Conservation (phyloP, 2,797 vertebrate genomes). For the Gila robusta region DNA sequence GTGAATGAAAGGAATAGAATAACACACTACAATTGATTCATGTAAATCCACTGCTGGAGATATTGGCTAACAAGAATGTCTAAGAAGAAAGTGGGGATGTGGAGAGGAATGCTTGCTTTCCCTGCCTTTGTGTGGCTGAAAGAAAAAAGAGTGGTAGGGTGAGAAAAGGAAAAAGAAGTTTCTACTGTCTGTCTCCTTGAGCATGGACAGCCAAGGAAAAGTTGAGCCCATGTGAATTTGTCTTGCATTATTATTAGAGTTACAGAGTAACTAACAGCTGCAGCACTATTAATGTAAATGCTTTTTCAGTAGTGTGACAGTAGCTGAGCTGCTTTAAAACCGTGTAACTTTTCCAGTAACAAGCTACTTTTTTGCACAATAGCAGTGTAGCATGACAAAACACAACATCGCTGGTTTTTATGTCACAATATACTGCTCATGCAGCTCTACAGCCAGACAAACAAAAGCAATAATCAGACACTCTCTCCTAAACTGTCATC, state of each 20-base stretch:
- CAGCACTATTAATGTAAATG: neutral
- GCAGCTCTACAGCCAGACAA: neutral
- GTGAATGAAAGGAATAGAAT: constrained; percentile 32
- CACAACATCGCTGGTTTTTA: neutral
- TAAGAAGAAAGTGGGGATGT: constrained; percentile 21
- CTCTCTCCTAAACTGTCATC: neutral
- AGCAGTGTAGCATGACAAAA: neutral
- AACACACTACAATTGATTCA: constrained; percentile 39
- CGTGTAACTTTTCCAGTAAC: neutral
- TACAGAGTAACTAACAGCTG: neutral
- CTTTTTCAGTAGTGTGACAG: neutral
- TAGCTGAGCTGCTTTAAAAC: neutral
- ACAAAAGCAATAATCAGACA: neutral
- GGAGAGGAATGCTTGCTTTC: constrained; percentile 28
- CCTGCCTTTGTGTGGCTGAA: constrained; percentile 7
- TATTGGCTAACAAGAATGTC: constrained; percentile 32
- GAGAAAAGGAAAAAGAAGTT: constrained; percentile 22
- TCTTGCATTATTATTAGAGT: neutral
- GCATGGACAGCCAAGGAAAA: neutral
- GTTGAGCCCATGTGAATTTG: neutral
- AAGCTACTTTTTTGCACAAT: neutral
- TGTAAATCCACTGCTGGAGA: constrained; percentile 33
- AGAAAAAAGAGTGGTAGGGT: neutral
- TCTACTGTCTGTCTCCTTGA: neutral
- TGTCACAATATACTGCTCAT: neutral